Conservation (phyloP, 2,113 vertebrate species). For the Helogale parvula region DNA sequence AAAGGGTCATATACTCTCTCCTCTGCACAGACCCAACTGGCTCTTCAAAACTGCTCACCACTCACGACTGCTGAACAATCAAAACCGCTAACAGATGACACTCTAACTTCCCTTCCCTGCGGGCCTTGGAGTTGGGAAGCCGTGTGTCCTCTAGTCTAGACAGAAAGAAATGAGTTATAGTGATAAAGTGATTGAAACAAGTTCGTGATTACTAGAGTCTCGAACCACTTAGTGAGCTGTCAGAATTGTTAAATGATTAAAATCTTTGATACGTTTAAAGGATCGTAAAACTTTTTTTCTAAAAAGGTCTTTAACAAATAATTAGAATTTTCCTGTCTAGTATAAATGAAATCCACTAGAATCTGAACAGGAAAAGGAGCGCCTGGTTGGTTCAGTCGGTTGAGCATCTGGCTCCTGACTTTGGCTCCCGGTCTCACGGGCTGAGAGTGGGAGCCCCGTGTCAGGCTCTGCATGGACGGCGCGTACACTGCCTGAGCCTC, state of each 20-base stretch:
- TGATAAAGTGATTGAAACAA: slow-evolving; percentile 26
- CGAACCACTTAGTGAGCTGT: background rate
- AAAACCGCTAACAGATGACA: background rate
- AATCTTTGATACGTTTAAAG: background rate
- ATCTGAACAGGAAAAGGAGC: slow-evolving; percentile 31
- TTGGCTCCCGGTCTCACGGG: too few species aligned
- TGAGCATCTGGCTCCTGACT: too few species aligned
- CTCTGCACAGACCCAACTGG: background rate
- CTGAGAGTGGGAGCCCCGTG: too few species aligned
- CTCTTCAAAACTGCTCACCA: slow-evolving; percentile 31
- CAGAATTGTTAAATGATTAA: slow-evolving; percentile 22
- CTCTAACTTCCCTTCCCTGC: slow-evolving; percentile 1
- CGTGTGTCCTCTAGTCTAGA: background rate
- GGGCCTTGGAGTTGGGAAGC: background rate
- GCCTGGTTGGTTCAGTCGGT: too few species aligned
- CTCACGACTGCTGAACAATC: background rate
- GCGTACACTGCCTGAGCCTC: too few species aligned
- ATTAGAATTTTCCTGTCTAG: background rate
- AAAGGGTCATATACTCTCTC: background rate
- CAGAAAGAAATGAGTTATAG: background rate
- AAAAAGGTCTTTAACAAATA: background rate
- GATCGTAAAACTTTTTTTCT: background rate
- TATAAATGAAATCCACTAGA: background rate
- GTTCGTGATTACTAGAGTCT: slow-evolving; percentile 3
- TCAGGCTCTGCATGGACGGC: too few species aligned